A percentile compares a stretch with the other conserved stretches of the same genome.
Conservation (phyloP, 2,797 vertebrate genomes). For the Sebastolobus alascanus region DNA sequence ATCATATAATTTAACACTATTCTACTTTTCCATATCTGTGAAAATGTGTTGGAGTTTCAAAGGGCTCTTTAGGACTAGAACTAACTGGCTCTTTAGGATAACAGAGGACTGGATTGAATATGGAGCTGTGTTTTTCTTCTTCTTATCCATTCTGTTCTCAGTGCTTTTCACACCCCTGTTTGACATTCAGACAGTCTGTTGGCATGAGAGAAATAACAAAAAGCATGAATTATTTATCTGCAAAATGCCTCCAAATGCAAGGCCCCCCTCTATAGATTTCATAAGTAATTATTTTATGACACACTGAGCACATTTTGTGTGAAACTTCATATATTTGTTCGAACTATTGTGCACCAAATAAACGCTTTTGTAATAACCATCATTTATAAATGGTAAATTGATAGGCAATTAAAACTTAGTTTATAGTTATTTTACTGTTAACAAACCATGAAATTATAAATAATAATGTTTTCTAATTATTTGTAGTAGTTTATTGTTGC, state of each 20-base stretch:
- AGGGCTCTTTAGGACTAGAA: not conserved
- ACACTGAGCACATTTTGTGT: not conserved
- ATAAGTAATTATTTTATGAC: not conserved
- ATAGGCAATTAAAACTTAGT: too few relatives aligned
- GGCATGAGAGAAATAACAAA: not conserved
- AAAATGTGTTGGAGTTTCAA: not conserved
- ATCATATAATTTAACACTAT: not conserved
- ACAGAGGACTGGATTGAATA: not conserved
- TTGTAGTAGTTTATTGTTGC: too few relatives aligned
- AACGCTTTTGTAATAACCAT: not conserved
- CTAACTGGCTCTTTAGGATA: not conserved
- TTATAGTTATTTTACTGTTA: too few relatives aligned
- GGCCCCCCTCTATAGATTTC: not conserved
- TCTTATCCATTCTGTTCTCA: not conserved
- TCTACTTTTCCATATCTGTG: not conserved
- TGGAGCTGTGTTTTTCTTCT: not conserved
- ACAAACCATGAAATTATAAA: too few relatives aligned
- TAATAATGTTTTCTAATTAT: too few relatives aligned
- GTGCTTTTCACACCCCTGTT: slow-evolving; percentile 18
- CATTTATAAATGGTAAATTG: too few relatives aligned
- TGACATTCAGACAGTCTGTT: slow-evolving; percentile 19
- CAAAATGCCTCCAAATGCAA: not conserved
- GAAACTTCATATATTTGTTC: not conserved
- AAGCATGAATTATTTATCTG: slow-evolving; percentile 9
- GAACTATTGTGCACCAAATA: not conserved